These are phyloP conservation scores for Calonectris borealis DNA, from an alignment of 2,113 vertebrate genomes.

Conservation along the genomic window DNA sequence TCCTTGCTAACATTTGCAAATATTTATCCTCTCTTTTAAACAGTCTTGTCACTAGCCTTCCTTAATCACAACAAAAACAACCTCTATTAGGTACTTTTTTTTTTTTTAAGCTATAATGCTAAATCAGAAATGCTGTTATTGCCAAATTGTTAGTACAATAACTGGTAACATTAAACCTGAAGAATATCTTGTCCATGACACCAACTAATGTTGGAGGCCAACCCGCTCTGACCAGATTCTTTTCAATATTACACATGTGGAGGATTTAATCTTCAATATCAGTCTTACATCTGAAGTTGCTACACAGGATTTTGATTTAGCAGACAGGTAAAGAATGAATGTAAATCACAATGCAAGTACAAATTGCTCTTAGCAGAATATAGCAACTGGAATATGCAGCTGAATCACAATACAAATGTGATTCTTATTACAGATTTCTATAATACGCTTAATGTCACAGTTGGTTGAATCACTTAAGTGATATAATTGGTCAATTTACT, in stretches of 20 bases:
- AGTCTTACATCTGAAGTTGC: background rate
- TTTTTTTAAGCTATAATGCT: background rate
- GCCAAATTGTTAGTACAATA: background rate
- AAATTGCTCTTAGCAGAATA: background rate
- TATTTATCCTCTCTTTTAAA: background rate
- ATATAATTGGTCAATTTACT: background rate
- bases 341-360: background rate
- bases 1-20: background rate
- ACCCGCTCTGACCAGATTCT: background rate
- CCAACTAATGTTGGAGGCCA: background rate
- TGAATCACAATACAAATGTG: background rate
- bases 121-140: background rate
- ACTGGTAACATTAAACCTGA: background rate
- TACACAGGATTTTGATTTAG: background rate
- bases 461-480: background rate
- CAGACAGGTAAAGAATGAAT: background rate
- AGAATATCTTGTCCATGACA: background rate
- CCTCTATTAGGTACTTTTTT: background rate
- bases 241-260: background rate
- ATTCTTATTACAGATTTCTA: background rate
- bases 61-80: background rate
- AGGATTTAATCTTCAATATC: background rate
- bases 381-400: background rate
- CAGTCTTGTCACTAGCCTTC: background rate
- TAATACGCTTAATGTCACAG: background rate